These are phyloP conservation scores for Myotis vivesi DNA, from an alignment of 2,797 vertebrate genomes.

Conservation along the genomic window DNA sequence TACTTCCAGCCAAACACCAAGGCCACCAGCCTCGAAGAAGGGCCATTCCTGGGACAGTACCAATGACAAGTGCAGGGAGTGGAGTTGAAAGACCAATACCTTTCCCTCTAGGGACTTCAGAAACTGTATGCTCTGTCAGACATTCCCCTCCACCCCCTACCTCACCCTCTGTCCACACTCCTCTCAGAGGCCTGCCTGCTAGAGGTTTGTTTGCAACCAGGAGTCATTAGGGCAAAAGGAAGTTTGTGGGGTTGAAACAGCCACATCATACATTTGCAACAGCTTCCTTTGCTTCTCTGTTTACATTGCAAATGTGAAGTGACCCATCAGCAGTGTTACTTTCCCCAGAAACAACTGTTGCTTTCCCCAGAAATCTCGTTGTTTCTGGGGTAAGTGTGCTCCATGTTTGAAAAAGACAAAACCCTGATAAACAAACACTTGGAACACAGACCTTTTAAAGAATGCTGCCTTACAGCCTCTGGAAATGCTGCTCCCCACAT, in stretches of 20 bases:
- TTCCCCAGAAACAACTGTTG: slow-evolving; percentile 18
- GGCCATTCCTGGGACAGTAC: not conserved
- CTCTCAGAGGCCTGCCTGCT: no score
- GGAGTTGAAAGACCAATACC: not conserved
- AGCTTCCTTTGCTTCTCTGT: not conserved
- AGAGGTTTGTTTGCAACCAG: not conserved
- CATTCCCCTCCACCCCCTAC: not conserved
- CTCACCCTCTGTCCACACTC: not conserved
- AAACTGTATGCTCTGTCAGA: not conserved
- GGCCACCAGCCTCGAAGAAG: not conserved
- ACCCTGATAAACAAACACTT: not conserved
- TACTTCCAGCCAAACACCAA: not conserved
- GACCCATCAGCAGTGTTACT: not conserved
- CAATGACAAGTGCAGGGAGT: not conserved
- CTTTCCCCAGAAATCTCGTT: not conserved
- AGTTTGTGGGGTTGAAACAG: not conserved
- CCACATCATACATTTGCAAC: not conserved
- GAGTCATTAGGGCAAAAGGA: not conserved
- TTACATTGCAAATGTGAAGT: slow-evolving; percentile 37
- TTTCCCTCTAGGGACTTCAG: not conserved
- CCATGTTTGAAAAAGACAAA: not conserved
- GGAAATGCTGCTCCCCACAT: not conserved
- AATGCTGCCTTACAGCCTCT: not conserved
- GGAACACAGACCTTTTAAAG: not conserved
- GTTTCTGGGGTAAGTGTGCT: not conserved